Evolutionary conservation across 2,113 vertebrate genomes (phyloP).

Genomic region (Periophthalmodon schlosseri): DNA sequence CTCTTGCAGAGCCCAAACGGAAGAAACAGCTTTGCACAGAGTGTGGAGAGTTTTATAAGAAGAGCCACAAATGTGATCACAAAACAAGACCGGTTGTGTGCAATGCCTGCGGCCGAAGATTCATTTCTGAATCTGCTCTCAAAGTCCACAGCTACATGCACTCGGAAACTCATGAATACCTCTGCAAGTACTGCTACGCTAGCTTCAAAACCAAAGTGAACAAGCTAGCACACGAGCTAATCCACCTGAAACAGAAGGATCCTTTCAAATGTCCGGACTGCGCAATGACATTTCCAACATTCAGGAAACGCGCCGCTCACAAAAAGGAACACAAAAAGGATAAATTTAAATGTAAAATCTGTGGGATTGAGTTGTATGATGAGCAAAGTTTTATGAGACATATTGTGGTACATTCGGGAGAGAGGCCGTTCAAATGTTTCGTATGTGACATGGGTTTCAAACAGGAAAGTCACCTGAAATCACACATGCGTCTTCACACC

Average conservation of each 20-base stretch:
- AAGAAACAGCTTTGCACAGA: not conserved
- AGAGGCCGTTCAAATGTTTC: conserved; percentile 39
- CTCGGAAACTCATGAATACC: conserved; percentile 23
- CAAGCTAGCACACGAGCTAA: conserved; percentile 49
- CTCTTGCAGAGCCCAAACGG: not conserved
- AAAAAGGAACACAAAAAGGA: conserved; percentile 29
- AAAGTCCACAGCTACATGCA: not conserved
- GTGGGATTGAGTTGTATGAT: conserved; percentile 35
- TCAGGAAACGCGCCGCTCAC: conserved; percentile 36
- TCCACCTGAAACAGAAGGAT: conserved; percentile 22
- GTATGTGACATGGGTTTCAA: conserved; percentile 57
- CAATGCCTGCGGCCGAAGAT: not conserved
- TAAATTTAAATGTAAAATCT: conserved; percentile 44
- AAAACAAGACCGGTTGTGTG: not conserved
- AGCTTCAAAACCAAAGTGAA: conserved; percentile 52
- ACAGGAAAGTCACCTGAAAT: conserved; percentile 57
- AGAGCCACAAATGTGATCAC: not conserved
- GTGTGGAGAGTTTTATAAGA: not conserved
- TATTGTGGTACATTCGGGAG: conserved; percentile 49
- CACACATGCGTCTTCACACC: conserved; percentile 66
- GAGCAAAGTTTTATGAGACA: conserved; percentile 34
- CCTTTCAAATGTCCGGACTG: conserved; percentile 60
- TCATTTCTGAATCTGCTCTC: not conserved
- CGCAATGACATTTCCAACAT: conserved; percentile 28
- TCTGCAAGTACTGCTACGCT: conserved; percentile 56